Evolutionary conservation across 2,797 vertebrate species (phyloP).

Genomic region (Bovichtus variegatus): DNA sequence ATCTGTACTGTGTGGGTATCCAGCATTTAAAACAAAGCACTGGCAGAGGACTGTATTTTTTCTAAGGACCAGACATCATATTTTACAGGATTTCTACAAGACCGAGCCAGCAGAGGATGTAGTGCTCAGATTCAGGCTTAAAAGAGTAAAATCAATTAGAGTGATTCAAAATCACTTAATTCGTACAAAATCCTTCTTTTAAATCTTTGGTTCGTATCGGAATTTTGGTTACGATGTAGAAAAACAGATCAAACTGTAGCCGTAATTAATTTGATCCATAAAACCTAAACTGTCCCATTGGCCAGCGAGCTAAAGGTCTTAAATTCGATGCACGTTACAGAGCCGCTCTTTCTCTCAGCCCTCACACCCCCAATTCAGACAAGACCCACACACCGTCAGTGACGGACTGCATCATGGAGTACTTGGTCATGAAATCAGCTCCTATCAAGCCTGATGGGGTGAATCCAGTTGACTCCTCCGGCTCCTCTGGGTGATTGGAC

Average conservation of each 20-base stretch:
- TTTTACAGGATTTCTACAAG: not conserved
- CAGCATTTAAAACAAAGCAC: not conserved
- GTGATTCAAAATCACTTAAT: not conserved
- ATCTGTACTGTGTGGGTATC: constrained; percentile 19
- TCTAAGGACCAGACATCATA: not conserved
- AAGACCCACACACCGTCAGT: constrained; percentile 1
- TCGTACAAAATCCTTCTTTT: not conserved
- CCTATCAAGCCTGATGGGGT: constrained; percentile 38
- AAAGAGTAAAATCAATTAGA: not conserved
- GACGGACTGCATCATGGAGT: constrained; percentile 38
- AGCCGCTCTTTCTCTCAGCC: not conserved
- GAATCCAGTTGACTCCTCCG: constrained; percentile 42
- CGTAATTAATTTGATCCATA: not conserved
- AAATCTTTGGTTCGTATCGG: not conserved
- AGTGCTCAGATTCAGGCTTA: not conserved
- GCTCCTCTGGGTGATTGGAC: constrained; percentile 58
- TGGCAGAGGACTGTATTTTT: not conserved
- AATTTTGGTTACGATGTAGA: not conserved
- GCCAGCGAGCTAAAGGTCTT: constrained; percentile 7
- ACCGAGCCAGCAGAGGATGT: not conserved
- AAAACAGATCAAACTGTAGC: not conserved
- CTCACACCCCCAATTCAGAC: constrained; percentile 2
- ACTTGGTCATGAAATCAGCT: constrained; percentile 40
- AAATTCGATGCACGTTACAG: not conserved
- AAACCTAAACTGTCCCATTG: not conserved